phyloP scores from a whole-genome alignment of 2,888 invertebrate species.

The Mycogona germanica region DNA sequence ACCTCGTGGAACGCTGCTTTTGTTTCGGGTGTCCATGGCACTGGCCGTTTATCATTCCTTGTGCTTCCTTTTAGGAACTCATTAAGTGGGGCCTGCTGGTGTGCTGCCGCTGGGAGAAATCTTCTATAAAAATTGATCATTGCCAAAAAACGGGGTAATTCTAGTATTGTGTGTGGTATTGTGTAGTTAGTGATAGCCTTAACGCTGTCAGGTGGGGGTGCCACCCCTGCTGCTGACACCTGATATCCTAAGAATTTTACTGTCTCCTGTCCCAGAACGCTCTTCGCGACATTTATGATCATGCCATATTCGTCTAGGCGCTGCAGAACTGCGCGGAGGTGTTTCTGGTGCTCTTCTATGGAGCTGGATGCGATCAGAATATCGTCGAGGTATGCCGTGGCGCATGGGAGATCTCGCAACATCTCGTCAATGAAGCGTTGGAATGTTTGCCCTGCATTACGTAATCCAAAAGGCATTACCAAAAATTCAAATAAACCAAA shows the following conservation, averaged over 20 bases:
- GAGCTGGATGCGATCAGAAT: slow-evolving; percentile 18
- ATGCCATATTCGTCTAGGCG: neutral
- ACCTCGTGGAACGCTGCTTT: too few species aligned
- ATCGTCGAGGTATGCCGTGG: slow-evolving; percentile 30
- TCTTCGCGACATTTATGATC: neutral
- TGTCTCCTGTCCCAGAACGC: neutral
- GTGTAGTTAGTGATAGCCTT: neutral
- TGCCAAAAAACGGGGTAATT: too few species aligned
- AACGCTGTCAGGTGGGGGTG: neutral
- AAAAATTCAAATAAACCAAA: slow-evolving; percentile 32
- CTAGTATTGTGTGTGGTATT: too few species aligned
- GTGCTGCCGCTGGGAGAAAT: too few species aligned
- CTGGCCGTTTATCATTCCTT: too few species aligned
- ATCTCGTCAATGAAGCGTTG: slow-evolving; percentile 32
- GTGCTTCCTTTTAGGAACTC: too few species aligned
- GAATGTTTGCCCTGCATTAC: slow-evolving; percentile 35
- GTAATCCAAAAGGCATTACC: slow-evolving; percentile 31
- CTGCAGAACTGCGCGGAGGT: neutral
- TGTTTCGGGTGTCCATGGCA: too few species aligned
- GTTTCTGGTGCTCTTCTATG: neutral
- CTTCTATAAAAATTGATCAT: too few species aligned
- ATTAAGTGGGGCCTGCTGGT: too few species aligned
- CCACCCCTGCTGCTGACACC: neutral
- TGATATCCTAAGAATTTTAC: neutral
- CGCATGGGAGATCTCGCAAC: slow-evolving; percentile 26